A percentile compares a stretch with the other conserved stretches of the same genome.
Evolutionary conservation across 2,888 invertebrate species (phyloP).

Genomic region (Pogonocherus hispidulus): DNA sequence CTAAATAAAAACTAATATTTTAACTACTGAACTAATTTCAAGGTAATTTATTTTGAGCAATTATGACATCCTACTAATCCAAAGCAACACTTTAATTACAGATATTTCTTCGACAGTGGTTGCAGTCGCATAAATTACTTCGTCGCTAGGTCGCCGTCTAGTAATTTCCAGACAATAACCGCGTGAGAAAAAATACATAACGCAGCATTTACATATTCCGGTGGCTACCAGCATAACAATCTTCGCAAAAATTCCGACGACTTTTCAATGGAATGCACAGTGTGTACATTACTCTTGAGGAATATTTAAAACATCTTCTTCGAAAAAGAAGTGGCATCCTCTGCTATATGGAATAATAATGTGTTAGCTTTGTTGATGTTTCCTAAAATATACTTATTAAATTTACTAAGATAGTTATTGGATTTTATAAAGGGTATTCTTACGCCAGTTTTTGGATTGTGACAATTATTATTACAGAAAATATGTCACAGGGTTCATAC

Average conservation of each 20-base stretch:
- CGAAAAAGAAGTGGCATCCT: neutral
- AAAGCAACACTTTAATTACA: no score
- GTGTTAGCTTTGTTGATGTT: neutral
- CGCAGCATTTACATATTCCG: neutral
- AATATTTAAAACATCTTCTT: neutral
- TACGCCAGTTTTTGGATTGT: no score
- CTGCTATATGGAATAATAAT: neutral
- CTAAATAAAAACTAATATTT: no score
- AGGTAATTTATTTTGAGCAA: no score
- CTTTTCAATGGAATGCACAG: neutral
- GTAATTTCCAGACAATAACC: neutral
- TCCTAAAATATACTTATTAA: neutral
- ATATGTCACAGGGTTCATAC: no score
- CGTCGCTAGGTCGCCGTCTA: neutral
- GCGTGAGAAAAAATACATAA: neutral
- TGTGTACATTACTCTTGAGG: slow-evolving; percentile 3
- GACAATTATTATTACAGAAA: no score
- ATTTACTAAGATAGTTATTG: no score
- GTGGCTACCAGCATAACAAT: neutral
- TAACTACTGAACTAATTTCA: no score
- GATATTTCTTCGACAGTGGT: neutral
- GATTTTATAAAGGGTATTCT: no score
- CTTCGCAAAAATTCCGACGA: neutral
- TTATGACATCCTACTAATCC: no score
- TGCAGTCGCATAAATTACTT: no score